phyloP scores from a whole-genome alignment of 1,140 invertebrate species.

The Atta texana region DNA sequence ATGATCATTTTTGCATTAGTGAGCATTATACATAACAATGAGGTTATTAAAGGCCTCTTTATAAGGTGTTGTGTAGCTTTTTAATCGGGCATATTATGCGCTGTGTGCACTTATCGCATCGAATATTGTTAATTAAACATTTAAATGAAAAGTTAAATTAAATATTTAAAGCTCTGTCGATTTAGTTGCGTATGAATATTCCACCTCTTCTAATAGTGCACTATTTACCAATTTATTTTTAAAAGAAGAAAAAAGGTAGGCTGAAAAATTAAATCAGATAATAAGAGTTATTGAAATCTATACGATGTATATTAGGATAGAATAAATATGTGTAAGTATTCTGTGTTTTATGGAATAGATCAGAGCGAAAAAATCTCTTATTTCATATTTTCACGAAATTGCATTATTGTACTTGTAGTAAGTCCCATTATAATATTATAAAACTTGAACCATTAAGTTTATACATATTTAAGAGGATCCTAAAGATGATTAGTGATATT shows the following conservation, averaged over 20 bases:
- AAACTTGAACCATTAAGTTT: slow-evolving; percentile 10
- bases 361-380: neutral
- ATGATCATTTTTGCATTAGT: slow-evolving; percentile 37
- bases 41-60: slow-evolving; percentile 37
- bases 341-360: slow-evolving; percentile 4
- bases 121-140: slow-evolving; percentile 18
- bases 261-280: neutral
- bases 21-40: neutral
- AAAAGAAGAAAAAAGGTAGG: neutral
- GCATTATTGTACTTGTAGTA: neutral
- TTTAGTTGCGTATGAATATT: slow-evolving; percentile 19
- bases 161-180: neutral
- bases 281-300: slow-evolving; percentile 12
- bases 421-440: slow-evolving; percentile 22
- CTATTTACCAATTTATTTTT: slow-evolving; percentile 1
- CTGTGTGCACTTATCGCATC: neutral
- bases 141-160: neutral
- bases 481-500: too few relatives aligned
- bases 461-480: neutral
- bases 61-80: slow-evolving; percentile 38
- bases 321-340: slow-evolving; percentile 2
- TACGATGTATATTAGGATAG: neutral
- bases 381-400: neutral
- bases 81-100: slow-evolving; percentile 64
- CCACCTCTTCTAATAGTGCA: slow-evolving; percentile 47